These are phyloP conservation scores for Catharus minimus DNA, from an alignment of 2,113 vertebrate species.

Conservation along the genomic window DNA sequence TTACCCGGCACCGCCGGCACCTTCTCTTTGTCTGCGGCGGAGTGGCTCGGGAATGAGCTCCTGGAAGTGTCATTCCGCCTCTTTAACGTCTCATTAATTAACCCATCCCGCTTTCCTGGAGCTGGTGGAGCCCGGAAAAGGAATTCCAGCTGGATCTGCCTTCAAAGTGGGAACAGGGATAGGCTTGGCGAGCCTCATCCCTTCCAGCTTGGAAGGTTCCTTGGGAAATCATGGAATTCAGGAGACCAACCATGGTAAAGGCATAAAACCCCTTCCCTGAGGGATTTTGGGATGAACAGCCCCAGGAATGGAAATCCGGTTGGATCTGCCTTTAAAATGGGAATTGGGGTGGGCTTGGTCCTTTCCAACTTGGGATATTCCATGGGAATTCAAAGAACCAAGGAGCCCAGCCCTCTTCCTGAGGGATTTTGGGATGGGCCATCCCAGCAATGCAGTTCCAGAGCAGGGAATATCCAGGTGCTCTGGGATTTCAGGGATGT, in stretches of 20 bases:
- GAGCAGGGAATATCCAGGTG: conserved; percentile 61
- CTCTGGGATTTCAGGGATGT: conserved; percentile 48
- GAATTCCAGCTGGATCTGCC: neutral
- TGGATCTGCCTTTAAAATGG: neutral
- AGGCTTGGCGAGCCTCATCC: neutral
- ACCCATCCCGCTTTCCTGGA: neutral
- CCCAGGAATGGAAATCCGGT: accelerated
- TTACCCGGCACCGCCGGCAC: conserved; percentile 70
- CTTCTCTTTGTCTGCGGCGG: conserved; percentile 75
- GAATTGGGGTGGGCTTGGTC: accelerated
- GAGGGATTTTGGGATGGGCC: neutral
- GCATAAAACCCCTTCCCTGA: neutral
- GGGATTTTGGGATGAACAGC: neutral
- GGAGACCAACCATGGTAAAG: too few relatives aligned
- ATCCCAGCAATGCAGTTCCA: accelerated
- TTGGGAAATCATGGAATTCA: neutral
- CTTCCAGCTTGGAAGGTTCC: neutral
- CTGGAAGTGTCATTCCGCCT: conserved; percentile 73
- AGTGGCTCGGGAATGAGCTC: conserved; percentile 77
- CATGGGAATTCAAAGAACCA: accelerated
- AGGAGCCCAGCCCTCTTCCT: neutral
- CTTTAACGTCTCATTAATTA: conserved; percentile 79
- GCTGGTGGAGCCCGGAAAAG: accelerated
- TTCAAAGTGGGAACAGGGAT: neutral
- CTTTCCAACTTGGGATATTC: neutral